A percentile compares a stretch with the other conserved stretches of the same genome.
These are phyloP conservation scores for Dromiciops gliroides DNA, from an alignment of 2,113 vertebrate species.

Conservation along the genomic window DNA sequence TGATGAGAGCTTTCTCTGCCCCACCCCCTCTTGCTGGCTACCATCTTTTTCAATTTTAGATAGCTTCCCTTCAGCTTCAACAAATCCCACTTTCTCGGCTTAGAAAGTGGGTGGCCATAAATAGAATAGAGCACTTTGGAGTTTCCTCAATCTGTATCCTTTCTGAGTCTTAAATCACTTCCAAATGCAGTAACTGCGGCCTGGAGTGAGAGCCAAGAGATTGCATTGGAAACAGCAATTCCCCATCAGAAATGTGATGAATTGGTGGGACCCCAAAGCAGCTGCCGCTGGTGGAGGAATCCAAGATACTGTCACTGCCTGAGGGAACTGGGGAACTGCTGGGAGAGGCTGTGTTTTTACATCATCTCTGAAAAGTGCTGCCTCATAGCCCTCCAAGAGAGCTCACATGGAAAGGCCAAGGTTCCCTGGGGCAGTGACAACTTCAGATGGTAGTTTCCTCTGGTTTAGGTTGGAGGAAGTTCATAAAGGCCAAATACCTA, in stretches of 20 bases:
- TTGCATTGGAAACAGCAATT: background rate
- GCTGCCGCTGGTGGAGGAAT: background rate
- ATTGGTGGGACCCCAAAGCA: background rate
- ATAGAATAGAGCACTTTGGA: slow-evolving; percentile 19
- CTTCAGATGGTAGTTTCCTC: background rate
- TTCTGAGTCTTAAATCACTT: slow-evolving; percentile 71
- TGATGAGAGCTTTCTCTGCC: background rate
- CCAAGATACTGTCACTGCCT: slow-evolving; percentile 61
- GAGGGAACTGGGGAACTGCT: background rate
- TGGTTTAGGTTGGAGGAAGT: slow-evolving; percentile 20
- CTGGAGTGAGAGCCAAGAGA: slow-evolving; percentile 39
- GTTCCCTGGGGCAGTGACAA: background rate
- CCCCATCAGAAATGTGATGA: background rate
- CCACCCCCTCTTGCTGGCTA: background rate
- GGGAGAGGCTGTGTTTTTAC: slow-evolving; percentile 12
- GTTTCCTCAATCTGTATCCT: slow-evolving; percentile 43
- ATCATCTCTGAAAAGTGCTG: slow-evolving; percentile 18
- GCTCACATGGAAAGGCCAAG: background rate
- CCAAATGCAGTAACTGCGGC: slow-evolving; percentile 61
- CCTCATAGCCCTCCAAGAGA: background rate
- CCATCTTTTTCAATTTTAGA: slow-evolving; percentile 49
- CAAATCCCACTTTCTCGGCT: background rate
- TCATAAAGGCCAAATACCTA: slow-evolving; percentile 2
- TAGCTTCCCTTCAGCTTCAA: slow-evolving; percentile 40
- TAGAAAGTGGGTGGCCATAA: slow-evolving; percentile 68